Evolutionary conservation across 2,888 invertebrate species (phyloP), one percentile per base, ranked within the genome.

Genomic region (Bhutanitis thaidina): DNA sequence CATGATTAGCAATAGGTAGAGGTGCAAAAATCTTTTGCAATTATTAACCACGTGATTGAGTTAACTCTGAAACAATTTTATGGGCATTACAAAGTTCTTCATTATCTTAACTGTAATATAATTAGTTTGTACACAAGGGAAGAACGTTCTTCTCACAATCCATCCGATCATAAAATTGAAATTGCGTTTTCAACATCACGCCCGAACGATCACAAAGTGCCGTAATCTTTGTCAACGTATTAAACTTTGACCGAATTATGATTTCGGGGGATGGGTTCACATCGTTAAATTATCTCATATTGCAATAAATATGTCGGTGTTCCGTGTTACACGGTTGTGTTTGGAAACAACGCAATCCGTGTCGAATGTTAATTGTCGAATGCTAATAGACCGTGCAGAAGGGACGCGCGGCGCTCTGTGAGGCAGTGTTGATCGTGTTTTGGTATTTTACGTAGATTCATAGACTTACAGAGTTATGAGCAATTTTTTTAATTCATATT

Each of bases 161-260:
- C 80, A 76, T 72, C 62, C 64, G 70, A 61, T 72, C 77, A 80
- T 85, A 78, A 85, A 84, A 80, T 84, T 73, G 77, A 74, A 77
- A 83, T 78, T 63, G 67, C 71, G 65, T 66, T 69, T 65, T 69
- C 63, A 68, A 67, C 76, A 73, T 66, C 74, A 77, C 82, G 79
- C 88, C 84, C 67, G 59, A 71, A 58, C 81, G 75, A 84, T 88
- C 86, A 81, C 77, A 65, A 78, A 76, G 67, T 70, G 54, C 55
- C 59, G 58, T 56, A 66, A 86, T 84, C 86, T 88, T 89, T 89
- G 88, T 89, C 71, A 79, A 67, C 84, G 82, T 67, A 76, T 88
- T 88, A 89, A 89, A 89, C 80, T 89, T 78, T 89, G 88, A 89
- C 88, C 86, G 87, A 87, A 80, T 89, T 86, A 88, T 71, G 74